A percentile compares a stretch with the other conserved stretches of the same genome.
phyloP scores from a whole-genome alignment of 2,888 invertebrate genomes.

The Lagria hirta region DNA sequence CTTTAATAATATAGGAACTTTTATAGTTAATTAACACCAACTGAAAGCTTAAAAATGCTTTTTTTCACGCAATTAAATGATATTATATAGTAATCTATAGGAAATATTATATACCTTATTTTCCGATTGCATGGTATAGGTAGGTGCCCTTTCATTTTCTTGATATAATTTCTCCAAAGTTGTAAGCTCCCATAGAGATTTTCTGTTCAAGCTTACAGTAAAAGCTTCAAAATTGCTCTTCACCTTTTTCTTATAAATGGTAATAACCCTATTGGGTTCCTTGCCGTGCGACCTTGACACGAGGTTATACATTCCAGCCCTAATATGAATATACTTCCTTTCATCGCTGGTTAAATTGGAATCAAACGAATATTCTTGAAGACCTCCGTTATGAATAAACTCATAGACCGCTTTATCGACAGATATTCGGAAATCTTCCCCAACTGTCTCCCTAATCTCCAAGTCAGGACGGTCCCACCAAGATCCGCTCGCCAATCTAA shows the following conservation, averaged over 20 bases:
- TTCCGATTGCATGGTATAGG: no score
- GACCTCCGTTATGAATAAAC: constrained; percentile 40
- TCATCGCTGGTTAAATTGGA: constrained; percentile 75
- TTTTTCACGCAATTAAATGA: no score
- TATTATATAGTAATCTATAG: no score
- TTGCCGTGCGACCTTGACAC: constrained; percentile 83
- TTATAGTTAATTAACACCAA: no score
- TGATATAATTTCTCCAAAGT: constrained; percentile 16
- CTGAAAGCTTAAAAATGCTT: no score
- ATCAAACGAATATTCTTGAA: constrained; percentile 55
- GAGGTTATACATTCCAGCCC: constrained; percentile 67
- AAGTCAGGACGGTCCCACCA: constrained; percentile 14
- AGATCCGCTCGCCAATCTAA: constrained; percentile 13
- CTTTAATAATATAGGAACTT: no score
- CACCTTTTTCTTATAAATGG: constrained; percentile 36
- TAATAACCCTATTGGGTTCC: constrained; percentile 49
- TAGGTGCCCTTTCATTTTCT: no score
- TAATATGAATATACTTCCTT: constrained; percentile 76
- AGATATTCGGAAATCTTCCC: constrained; percentile 41
- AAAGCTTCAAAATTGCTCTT: constrained; percentile 35
- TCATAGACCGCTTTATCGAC: constrained; percentile 44
- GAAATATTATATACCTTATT: no score
- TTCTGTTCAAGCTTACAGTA: constrained; percentile 28
- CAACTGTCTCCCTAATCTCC: constrained; percentile 38
- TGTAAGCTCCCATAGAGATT: constrained; percentile 15